phyloP scores from a whole-genome alignment of 2,888 invertebrate species.

The Orthosia incerta region DNA sequence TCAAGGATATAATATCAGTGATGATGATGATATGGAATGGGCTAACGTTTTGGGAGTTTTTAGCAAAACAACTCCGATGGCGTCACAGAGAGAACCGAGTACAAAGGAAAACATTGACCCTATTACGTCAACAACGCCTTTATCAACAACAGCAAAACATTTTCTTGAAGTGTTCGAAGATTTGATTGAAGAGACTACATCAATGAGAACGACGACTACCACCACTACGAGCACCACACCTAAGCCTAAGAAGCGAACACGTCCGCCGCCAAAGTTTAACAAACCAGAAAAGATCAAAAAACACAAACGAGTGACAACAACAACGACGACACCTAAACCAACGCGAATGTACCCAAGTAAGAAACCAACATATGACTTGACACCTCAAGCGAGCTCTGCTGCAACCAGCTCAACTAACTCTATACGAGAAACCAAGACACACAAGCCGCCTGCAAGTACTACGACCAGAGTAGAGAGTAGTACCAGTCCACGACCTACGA shows the following conservation, averaged over 20 bases:
- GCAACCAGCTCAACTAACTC: slow-evolving; percentile 72
- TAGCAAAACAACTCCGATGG: slow-evolving; percentile 86
- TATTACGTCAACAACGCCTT: slow-evolving; percentile 65
- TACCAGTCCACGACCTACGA: slow-evolving; percentile 61
- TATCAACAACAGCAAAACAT: slow-evolving; percentile 51
- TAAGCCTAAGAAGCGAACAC: slow-evolving; percentile 82
- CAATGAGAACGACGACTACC: slow-evolving; percentile 63
- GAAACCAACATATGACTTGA: slow-evolving; percentile 79
- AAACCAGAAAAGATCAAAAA: slow-evolving; percentile 84
- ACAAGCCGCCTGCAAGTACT: slow-evolving; percentile 68
- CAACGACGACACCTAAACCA: slow-evolving; percentile 75
- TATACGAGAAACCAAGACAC: slow-evolving; percentile 54
- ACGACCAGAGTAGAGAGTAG: slow-evolving; percentile 54
- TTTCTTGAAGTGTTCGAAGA: slow-evolving; percentile 42
- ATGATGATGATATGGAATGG: slow-evolving; percentile 77
- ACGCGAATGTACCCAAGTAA: slow-evolving; percentile 69
- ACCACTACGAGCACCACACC: slow-evolving; percentile 73
- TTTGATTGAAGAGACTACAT: slow-evolving; percentile 19
- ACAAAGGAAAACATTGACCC: slow-evolving; percentile 69
- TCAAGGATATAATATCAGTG: slow-evolving; percentile 62
- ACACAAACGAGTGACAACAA: slow-evolving; percentile 82
- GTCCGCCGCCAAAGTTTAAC: slow-evolving; percentile 82
- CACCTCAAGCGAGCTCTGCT: slow-evolving; percentile 82
- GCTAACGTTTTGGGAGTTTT: slow-evolving; percentile 83
- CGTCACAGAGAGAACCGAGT: slow-evolving; percentile 71